Evolutionary conservation across 2,113 vertebrate genomes (phyloP).

Genomic region (Labeo rohita): DNA sequence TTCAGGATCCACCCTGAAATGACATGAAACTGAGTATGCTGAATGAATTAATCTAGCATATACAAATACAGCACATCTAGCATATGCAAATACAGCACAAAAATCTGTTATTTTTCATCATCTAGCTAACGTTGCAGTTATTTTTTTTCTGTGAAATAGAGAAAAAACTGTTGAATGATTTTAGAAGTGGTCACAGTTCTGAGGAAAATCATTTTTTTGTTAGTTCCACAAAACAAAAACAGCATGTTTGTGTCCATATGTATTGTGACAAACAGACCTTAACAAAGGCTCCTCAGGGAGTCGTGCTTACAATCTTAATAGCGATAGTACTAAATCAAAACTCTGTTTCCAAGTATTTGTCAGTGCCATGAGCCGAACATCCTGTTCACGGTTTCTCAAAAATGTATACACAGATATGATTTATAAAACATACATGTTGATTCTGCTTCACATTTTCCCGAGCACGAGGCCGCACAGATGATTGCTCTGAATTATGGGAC

Average conservation of each 20-base stretch:
- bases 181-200: neutral
- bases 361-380: conserved; percentile 21
- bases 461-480: neutral
- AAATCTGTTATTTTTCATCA: neutral
- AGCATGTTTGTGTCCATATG: neutral
- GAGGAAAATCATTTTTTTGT: neutral
- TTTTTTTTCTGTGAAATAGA: neutral
- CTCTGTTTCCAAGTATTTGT: conserved; percentile 9
- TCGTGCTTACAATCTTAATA: conserved; percentile 1
- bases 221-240: neutral
- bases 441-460: neutral
- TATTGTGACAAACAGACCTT: neutral
- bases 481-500: conserved; percentile 25
- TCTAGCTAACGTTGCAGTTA: neutral
- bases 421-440: conserved; percentile 16
- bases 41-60: neutral
- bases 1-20: neutral
- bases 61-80: neutral
- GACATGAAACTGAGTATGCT: neutral
- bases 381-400: conserved; percentile 11
- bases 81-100: no score
- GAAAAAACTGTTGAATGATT: neutral
- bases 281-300: neutral
- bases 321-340: neutral
- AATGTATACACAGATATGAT: conserved; percentile 21